Evolutionary conservation across 2,888 invertebrate species (phyloP).

Genomic region (Papilio demoleus): DNA sequence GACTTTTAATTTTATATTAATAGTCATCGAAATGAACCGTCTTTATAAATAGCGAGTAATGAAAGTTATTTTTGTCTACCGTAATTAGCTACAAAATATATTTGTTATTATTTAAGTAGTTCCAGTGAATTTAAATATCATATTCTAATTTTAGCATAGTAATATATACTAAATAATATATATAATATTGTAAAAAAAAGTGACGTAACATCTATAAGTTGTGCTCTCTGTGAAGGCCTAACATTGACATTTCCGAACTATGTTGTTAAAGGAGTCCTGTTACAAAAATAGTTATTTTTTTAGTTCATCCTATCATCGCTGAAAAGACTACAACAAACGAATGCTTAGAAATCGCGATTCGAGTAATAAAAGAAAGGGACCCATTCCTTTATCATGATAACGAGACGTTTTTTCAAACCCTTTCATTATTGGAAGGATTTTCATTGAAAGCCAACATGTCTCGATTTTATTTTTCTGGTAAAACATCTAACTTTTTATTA

Average conservation of each 20-base stretch:
- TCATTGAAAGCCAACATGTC: constrained; percentile 14
- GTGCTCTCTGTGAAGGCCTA: neutral
- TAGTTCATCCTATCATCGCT: constrained; percentile 16
- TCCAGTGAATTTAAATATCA: neutral
- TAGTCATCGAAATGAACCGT: neutral
- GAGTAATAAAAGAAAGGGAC: constrained; percentile 35
- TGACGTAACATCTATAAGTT: too few relatives aligned
- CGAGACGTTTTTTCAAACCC: constrained; percentile 30
- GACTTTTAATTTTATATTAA: neutral
- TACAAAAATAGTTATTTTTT: neutral
- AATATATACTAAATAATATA: neutral
- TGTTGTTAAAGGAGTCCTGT: neutral
- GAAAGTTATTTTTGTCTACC: neutral
- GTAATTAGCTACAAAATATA: neutral
- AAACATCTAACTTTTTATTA: constrained; percentile 30
- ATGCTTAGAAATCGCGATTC: constrained; percentile 28
- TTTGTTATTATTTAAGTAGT: neutral
- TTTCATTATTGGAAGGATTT: constrained; percentile 31
- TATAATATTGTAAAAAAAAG: too few relatives aligned
- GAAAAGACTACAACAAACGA: constrained; percentile 20
- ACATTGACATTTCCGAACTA: neutral
- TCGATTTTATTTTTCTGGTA: constrained; percentile 12
- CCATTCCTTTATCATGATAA: constrained; percentile 29
- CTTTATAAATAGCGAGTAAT: neutral
- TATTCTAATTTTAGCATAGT: neutral